Evolutionary conservation across 2,113 vertebrate species (phyloP), one percentile per base, ranked within the genome.

Genomic region (Passer montanus): DNA sequence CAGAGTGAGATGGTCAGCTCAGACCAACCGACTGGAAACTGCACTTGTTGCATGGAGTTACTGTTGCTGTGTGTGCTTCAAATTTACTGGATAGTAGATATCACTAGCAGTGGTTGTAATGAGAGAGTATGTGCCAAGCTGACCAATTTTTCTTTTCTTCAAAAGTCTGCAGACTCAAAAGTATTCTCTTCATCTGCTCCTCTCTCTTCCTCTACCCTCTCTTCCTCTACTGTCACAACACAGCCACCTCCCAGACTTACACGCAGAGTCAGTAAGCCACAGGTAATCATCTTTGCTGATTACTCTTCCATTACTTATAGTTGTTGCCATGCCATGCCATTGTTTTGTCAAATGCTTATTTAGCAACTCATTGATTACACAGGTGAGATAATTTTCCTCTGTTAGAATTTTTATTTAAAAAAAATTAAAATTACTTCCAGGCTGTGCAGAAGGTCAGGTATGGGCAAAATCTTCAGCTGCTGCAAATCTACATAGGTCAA

Each of bases 181-280:
- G 90, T 94, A 92, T 93, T 96, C 67, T 96, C 95, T 95, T 94
- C 96, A 95, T 91, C 95, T 91, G 89, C 92, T 96, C 88, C 88
- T 93, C 78, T 97, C 70, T 95, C 95, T 97, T 94, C 97, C 87
- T 96, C 95, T 95, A 93, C 95, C 89, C 96, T 97, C 86, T 94
- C 96, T 91, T 97, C 97, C 85, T 96, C 95, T 97, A 89, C 96
- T 95, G 96, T 97, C 96, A 96, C 96, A 93, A 97, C 92, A 81
- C 95, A 95, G 75, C 97, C 96, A 93, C 97, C 96, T 94, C 96
- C 97, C 95, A 96, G 96, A 95, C 87, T 96, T 89, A 95, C 95
- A 97, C 59, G 47, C 94, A 97, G 96, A 95, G 95, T 97, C 97
- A 97, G 53, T 96, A 94, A 96, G 74, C 44, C 94, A 70, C 96